phyloP scores from a whole-genome alignment of 2,888 invertebrate species.

The Dendrolimus pini region DNA sequence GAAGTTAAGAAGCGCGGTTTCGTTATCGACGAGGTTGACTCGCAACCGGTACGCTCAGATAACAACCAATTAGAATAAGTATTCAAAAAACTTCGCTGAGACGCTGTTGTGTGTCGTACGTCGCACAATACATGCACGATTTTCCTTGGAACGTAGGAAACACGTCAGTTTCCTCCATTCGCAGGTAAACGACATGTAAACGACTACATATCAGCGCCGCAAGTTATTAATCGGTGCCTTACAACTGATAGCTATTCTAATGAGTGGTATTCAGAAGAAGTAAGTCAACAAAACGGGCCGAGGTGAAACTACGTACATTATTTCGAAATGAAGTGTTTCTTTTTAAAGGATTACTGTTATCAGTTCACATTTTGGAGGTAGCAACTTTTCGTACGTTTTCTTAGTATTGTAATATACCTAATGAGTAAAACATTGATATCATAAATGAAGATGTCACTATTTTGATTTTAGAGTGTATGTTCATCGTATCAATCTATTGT shows the following conservation, averaged over 20 bases:
- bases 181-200: conserved; percentile 72
- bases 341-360: not conserved
- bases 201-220: conserved; percentile 54
- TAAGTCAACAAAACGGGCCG: conserved; percentile 61
- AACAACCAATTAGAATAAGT: conserved; percentile 58
- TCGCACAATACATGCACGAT: conserved; percentile 14
- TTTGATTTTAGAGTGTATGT: too few species aligned
- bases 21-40: conserved; percentile 47
- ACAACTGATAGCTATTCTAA: conserved; percentile 73
- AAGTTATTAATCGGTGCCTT: conserved; percentile 70
- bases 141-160: conserved; percentile 49
- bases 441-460: too few species aligned
- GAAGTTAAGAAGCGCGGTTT: conserved; percentile 25
- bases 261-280: conserved; percentile 54
- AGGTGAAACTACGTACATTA: conserved; percentile 47
- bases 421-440: too few species aligned
- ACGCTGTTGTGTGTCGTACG: conserved; percentile 16
- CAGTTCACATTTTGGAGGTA: not conserved
- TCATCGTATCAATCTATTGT: too few species aligned
- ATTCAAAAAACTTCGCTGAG: conserved; percentile 44
- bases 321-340: not conserved
- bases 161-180: conserved; percentile 33
- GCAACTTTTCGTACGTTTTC: too few species aligned
- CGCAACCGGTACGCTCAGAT: conserved; percentile 47
- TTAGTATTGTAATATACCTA: too few species aligned